These are phyloP conservation scores for Origma solitaria DNA, from an alignment of 2,113 vertebrate genomes.

Conservation along the genomic window DNA sequence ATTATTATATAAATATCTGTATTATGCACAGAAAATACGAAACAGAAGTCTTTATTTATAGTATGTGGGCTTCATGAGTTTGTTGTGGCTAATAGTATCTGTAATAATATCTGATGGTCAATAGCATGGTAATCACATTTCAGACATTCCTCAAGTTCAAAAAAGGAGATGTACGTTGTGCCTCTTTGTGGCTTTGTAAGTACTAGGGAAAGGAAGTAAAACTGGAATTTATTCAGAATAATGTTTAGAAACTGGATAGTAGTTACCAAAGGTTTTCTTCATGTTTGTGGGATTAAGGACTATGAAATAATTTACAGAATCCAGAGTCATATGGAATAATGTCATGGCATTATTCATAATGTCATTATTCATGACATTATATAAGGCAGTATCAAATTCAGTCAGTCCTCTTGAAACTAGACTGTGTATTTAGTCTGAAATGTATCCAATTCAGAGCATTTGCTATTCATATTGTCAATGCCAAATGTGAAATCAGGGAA, in stretches of 20 bases:
- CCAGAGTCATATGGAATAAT: not conserved
- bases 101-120: not conserved
- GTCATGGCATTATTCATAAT: not conserved
- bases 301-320: not conserved
- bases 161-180: fast-evolving
- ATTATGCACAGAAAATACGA: not conserved
- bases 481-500: not conserved
- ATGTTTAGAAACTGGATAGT: not conserved
- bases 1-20: too few species aligned
- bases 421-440: not conserved
- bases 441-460: not conserved
- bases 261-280: not conserved
- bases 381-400: not conserved
- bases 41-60: not conserved
- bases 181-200: not conserved
- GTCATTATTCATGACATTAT: not conserved
- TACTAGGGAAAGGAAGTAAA: not conserved
- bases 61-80: not conserved
- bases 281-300: not conserved
- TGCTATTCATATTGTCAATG: not conserved
- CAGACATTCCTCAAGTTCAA: not conserved
- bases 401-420: not conserved
- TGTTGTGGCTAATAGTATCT: not conserved
- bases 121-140: not conserved
- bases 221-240: not conserved